Evolutionary conservation across 2,797 vertebrate species (phyloP), one percentile per base, ranked within the genome.

Genomic region (Typhlichthys eigenmanni): DNA sequence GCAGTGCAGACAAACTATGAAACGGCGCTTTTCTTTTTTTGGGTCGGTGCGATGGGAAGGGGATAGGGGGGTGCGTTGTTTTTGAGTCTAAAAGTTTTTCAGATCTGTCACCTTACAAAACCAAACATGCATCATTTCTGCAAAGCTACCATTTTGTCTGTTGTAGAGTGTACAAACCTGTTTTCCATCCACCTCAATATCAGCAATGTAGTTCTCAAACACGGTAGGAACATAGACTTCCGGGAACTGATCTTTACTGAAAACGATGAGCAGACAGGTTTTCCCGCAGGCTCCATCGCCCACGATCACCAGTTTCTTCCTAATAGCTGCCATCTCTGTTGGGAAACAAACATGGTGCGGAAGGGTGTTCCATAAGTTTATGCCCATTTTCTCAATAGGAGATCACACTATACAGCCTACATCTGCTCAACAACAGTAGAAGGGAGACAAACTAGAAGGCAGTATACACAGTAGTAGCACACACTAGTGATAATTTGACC

Each of bases 201-300:
- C 97, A 0, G 97, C 96, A 0, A 99, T 98, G 91, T 99, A 99
- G 92, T 98, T 99, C 91, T 99, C 97, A 0, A 99, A 99, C 75
- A 98, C 97, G 0, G 97, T 99, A 0, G 97, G 97, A 32, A 99
- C 96, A 0, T 99, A 98, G 72, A 98, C 97, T 75, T 98, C 97
- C 0, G 97, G 97, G 90, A 99, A 99, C 88, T 97, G 97, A 78
- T 99, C 97, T 79, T 98, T 98, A 83, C 97, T 98, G 91, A 99
- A 98, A 46, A 98, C 96, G 0, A 98, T 98, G 61, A 99, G 94
- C 46, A 99, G 94, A 75, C 97, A 99, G 0, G 97, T 98, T 91
- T 99, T 99, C 32, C 97, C 97, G 0, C 97, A 99, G 34, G 97
- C 97, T 57, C 97, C 97, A 1, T 99, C 97, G 0, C 97, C 97